These are phyloP conservation scores for Alloscopus bannaensis DNA, from an alignment of 2,888 invertebrate species.

Conservation along the genomic window DNA sequence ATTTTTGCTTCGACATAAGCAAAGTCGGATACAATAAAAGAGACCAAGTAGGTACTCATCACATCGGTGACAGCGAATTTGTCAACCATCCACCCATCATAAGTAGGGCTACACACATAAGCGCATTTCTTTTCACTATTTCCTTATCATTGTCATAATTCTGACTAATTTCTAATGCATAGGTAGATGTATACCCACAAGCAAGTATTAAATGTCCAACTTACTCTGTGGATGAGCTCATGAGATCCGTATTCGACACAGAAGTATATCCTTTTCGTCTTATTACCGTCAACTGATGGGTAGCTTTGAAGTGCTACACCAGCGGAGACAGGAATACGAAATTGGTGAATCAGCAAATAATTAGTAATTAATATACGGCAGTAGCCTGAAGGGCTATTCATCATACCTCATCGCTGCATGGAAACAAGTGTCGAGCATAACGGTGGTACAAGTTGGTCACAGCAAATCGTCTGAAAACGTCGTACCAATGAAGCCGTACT, in stretches of 20 bases:
- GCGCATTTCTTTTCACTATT: too few relatives aligned
- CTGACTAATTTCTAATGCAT: neutral
- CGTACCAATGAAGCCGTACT: too few relatives aligned
- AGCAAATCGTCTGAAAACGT: constrained; percentile 48
- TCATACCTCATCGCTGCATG: constrained; percentile 60
- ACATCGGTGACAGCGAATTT: constrained; percentile 45
- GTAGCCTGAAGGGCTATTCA: too few relatives aligned
- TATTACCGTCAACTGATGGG: constrained; percentile 41
- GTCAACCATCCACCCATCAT: constrained; percentile 52
- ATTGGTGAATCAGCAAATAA: too few relatives aligned
- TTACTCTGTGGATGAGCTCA: constrained; percentile 40
- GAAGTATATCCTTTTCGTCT: constrained; percentile 40
- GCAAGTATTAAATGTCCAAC: neutral
- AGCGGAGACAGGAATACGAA: neutral
- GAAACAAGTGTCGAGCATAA: constrained; percentile 51
- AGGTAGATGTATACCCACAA: neutral
- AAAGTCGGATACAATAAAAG: constrained; percentile 59
- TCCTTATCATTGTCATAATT: too few relatives aligned
- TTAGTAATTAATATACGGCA: too few relatives aligned
- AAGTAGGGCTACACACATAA: constrained; percentile 37
- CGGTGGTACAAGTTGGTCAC: too few relatives aligned
- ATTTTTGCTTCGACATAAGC: constrained; percentile 31
- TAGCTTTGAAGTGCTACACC: constrained; percentile 54
- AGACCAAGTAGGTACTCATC: constrained; percentile 65
- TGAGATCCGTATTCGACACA: constrained; percentile 43